phyloP scores from a whole-genome alignment of 2,888 invertebrate genomes.

The Drosophila monieri region DNA sequence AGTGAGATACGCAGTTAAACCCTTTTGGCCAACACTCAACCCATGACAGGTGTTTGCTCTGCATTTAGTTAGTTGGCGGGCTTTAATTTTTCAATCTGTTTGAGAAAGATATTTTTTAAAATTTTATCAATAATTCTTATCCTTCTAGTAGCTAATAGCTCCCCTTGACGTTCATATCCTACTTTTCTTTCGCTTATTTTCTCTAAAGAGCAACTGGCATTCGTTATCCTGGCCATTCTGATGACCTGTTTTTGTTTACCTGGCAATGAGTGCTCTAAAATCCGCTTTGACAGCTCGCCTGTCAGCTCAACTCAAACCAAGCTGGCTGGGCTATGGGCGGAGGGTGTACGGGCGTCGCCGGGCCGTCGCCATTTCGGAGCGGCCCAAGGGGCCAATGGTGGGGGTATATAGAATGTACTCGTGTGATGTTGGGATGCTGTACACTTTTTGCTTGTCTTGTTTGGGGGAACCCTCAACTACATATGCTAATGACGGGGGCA shows the following conservation, averaged over 20 bases:
- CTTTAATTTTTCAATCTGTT: not conserved
- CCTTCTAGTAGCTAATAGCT: too few species aligned
- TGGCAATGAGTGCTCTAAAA: slow-evolving; percentile 71
- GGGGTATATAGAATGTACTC: not conserved
- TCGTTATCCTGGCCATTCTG: slow-evolving; percentile 26
- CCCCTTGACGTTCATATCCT: too few species aligned
- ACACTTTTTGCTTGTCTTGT: slow-evolving; percentile 45
- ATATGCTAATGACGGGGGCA: slow-evolving; percentile 70
- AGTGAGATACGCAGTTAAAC: slow-evolving; percentile 72
- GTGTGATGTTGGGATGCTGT: slow-evolving; percentile 16
- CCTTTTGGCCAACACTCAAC: slow-evolving; percentile 69
- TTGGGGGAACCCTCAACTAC: slow-evolving; percentile 62
- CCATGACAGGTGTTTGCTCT: slow-evolving; percentile 64
- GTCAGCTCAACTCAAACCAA: slow-evolving; percentile 64
- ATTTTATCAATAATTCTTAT: not conserved
- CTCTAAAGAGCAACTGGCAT: slow-evolving; percentile 2
- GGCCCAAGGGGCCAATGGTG: slow-evolving; percentile 1
- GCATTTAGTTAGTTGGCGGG: slow-evolving; percentile 3
- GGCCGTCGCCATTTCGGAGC: slow-evolving; percentile 1
- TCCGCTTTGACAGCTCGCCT: slow-evolving; percentile 76
- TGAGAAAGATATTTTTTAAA: not conserved
- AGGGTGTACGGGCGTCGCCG: not conserved
- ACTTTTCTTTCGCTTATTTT: not conserved
- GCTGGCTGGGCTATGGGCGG: slow-evolving; percentile 9
- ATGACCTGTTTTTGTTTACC: slow-evolving; percentile 66